Evolutionary conservation across 1,140 invertebrate species (phyloP).

Genomic region (Cepaea nemoralis): DNA sequence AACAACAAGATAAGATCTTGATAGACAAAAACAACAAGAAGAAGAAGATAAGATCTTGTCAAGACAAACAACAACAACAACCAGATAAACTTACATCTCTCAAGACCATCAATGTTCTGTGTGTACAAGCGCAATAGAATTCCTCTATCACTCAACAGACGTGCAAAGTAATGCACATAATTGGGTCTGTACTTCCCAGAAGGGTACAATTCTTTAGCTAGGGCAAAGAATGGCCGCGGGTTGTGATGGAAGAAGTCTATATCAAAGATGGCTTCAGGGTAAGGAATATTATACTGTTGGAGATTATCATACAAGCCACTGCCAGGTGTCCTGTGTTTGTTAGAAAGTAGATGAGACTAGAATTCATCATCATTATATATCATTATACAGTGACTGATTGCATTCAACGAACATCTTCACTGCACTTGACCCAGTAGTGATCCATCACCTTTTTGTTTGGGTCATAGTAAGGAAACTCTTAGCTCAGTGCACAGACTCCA

Average conservation of each 20-base stretch:
- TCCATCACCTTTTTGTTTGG: too few relatives aligned
- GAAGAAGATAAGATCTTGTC: background rate
- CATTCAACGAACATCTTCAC: too few relatives aligned
- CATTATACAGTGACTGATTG: too few relatives aligned
- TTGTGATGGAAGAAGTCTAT: constrained; percentile 75
- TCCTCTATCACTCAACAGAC: constrained; percentile 68
- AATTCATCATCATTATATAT: too few relatives aligned
- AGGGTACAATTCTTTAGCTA: constrained; percentile 73
- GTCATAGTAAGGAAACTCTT: too few relatives aligned
- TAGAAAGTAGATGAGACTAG: too few relatives aligned
- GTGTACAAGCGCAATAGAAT: constrained; percentile 72
- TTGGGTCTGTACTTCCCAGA: constrained; percentile 71
- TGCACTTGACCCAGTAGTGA: too few relatives aligned
- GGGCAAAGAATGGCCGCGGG: constrained; percentile 72
- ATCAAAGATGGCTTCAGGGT: constrained; percentile 97
- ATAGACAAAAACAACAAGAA: too few relatives aligned
- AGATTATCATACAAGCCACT: constrained; percentile 94
- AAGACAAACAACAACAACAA: background rate
- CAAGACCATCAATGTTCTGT: constrained; percentile 74
- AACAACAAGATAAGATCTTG: too few relatives aligned
- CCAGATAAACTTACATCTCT: constrained; percentile 69
- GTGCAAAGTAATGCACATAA: constrained; percentile 71
- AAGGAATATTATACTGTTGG: constrained; percentile 89
- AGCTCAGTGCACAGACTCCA: too few relatives aligned
- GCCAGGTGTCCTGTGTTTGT: constrained; percentile 84